Base-by-base conservation (phyloP, 2,797 vertebrate species). In the Centroberyx gerrardi region DNA sequence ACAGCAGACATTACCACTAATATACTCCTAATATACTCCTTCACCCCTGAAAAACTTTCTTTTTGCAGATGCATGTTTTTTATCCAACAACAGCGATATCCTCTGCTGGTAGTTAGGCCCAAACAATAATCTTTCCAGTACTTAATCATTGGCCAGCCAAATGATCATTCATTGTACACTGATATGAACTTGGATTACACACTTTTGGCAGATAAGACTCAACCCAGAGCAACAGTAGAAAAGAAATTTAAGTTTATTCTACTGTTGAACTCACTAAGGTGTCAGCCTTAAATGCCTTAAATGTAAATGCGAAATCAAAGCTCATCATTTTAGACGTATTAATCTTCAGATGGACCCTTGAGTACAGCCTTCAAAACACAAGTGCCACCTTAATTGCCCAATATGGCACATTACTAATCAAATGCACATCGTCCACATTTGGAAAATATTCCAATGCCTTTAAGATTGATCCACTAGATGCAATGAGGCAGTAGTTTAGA, bases 141-240 rank as follows among this genome's bases (percentile, higher is more conserved):
- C 58, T 78, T 72, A 72, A 87, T 89, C 91, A 90, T 72, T 87
- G 90, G 86, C 88, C 90, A 76, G 89, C 89, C 90, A 90, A 87
- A 87, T 88, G 87, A 92, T 88, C 61, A 2, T 36, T 62, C 17
- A n/a, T 38, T 31, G 54, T 53, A 68, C 74, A 65, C 71, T 3
- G 8, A 63, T 8, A 71, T 27, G 1, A 76, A 33, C 8, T 31
- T 18, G 15, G 36, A 52, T 46, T 67, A 75, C 74, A 72, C 68
- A 76, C 78, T 74, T 51, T 42, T 49, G 1, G 48, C 27, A 36
- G 28, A 13, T 13, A 42, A 13, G 1, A 42, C 13, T 42, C 1
- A 2, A 42, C 12, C 13, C 3, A 42, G 10, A 3, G 40, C 40
- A 42, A 15, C 2, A 33, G 29, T n/a, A n/a, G 56, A 8, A 40